Conservation (phyloP, 2,797 vertebrate genomes). For the Podarcis lilfordi region DNA sequence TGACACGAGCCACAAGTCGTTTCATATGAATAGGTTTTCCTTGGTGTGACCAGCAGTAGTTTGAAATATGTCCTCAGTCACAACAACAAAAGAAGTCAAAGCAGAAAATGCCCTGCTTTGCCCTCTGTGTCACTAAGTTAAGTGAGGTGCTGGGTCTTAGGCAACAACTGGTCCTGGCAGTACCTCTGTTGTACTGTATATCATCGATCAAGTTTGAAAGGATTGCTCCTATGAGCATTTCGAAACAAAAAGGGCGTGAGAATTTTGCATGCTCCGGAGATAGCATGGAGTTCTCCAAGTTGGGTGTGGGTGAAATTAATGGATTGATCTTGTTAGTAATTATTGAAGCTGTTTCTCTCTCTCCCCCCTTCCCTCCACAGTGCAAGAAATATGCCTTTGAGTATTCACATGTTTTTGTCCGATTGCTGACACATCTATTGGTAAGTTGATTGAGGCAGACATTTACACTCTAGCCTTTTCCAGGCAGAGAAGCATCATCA, state of each 20-base stretch:
- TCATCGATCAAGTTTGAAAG: background rate
- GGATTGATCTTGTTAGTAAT: background rate
- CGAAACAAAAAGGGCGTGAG: no score
- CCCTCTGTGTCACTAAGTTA: background rate
- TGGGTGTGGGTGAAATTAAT: background rate
- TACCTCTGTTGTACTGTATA: background rate
- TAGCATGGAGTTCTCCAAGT: background rate
- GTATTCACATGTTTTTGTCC: constrained; percentile 73
- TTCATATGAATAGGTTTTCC: background rate
- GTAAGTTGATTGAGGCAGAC: constrained; percentile 77
- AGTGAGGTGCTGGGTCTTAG: background rate
- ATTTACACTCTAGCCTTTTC: background rate
- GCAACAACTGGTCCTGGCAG: no score
- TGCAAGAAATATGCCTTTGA: constrained; percentile 86
- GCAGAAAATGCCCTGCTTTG: background rate
- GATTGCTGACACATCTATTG: constrained; percentile 82
- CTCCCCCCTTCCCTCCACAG: constrained; percentile 69
- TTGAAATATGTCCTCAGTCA: background rate
- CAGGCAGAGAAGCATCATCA: background rate
- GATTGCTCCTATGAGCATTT: background rate
- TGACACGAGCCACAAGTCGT: background rate
- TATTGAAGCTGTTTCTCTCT: background rate
- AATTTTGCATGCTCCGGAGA: background rate
- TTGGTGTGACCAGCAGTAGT: background rate
- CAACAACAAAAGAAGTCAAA: background rate